Conservation (phyloP, 2,113 vertebrate genomes). For the Xiphophorus maculatus region DNA sequence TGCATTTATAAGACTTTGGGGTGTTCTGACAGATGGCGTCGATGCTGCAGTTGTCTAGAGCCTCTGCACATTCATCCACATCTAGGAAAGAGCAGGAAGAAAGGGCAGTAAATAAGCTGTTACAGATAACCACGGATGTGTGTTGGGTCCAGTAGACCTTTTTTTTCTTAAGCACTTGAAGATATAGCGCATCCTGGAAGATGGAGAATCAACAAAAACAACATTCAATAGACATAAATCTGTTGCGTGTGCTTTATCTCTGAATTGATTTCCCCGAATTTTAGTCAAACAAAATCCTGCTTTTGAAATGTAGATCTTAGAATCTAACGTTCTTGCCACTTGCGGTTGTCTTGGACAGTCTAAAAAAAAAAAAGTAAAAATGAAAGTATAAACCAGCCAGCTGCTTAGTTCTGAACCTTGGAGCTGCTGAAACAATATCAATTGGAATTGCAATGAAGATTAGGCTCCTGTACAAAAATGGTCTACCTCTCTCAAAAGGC, state of each 20-base stretch:
- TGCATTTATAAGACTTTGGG: constrained; percentile 85
- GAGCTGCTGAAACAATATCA: too few species aligned
- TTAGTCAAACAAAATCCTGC: not conserved
- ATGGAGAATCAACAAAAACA: not conserved
- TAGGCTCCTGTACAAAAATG: not conserved
- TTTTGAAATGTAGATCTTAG: too few species aligned
- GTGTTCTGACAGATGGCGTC: constrained; percentile 89
- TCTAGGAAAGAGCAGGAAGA: constrained; percentile 64
- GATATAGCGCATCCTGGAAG: not conserved
- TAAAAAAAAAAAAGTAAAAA: not conserved
- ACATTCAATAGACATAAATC: not conserved
- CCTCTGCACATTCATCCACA: constrained; percentile 86
- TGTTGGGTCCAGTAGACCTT: not conserved
- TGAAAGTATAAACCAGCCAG: not conserved
- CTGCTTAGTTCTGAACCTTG: not conserved
- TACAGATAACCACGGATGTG: not conserved
- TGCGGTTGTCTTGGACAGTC: too few species aligned
- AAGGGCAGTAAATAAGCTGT: not conserved
- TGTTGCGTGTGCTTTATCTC: not conserved
- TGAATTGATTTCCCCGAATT: not conserved
- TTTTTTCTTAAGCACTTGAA: not conserved
- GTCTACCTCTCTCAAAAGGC: not conserved
- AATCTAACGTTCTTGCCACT: not conserved
- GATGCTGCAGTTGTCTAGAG: constrained; percentile 86
- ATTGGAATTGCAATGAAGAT: not conserved